Evolutionary conservation across 2,797 vertebrate species (phyloP).

Genomic region (Eleutherodactylus coqui): DNA sequence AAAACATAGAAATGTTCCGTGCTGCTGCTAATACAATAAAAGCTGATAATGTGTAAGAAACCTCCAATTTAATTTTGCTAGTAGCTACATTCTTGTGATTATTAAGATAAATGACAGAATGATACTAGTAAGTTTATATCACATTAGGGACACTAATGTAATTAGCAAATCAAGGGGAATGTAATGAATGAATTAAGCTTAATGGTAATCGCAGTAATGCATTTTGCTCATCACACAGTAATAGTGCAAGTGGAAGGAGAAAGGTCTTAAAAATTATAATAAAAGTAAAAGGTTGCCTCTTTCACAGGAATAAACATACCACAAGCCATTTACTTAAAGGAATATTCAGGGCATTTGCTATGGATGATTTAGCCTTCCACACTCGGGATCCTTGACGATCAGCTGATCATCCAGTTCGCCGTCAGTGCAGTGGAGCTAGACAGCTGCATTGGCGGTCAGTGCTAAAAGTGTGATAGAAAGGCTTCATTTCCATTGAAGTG

Average conservation of each 20-base stretch:
- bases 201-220: slow-evolving; percentile 59
- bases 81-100: slow-evolving; percentile 57
- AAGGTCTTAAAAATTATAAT: slow-evolving; percentile 40
- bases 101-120: slow-evolving; percentile 61
- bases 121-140: slow-evolving; percentile 62
- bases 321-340: not conserved
- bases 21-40: slow-evolving; percentile 51
- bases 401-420: no score
- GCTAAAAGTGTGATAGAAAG: no score
- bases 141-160: slow-evolving; percentile 62
- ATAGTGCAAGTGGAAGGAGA: slow-evolving; percentile 25
- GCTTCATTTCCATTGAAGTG: no score
- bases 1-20: slow-evolving; percentile 24
- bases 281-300: slow-evolving; percentile 32
- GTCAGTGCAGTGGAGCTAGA: no score
- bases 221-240: slow-evolving; percentile 54
- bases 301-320: slow-evolving; percentile 44
- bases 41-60: slow-evolving; percentile 53
- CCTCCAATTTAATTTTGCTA: slow-evolving; percentile 58
- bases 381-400: no score
- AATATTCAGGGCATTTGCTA: no score
- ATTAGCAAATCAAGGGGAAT: slow-evolving; percentile 61
- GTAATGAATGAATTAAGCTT: slow-evolving; percentile 63
- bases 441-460: no score
- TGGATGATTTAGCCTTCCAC: no score